Base-by-base conservation (phyloP, 2,113 vertebrate genomes). In the Elachura formosa region DNA sequence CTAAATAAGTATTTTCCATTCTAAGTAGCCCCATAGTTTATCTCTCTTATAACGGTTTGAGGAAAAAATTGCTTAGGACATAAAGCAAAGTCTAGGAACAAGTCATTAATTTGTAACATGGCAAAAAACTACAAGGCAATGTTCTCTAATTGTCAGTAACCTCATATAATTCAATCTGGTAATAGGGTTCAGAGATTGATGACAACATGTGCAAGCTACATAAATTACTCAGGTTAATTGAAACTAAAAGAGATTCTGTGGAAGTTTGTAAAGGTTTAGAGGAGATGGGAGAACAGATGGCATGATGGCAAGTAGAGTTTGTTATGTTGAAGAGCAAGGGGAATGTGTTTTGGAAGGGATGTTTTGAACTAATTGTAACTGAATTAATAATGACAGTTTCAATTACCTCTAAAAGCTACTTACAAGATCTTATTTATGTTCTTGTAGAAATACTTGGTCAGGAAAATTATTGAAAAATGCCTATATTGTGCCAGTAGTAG, bases 161-260 rank as follows among this genome's bases (percentile, higher is more conserved):
- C 74, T 96, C 69, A 29, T 75, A 87, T 12, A 87, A 58, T 87
- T 95, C 92, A 94, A 38, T 96, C 87, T 87, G 54, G 74, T 94
- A 93, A 95, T 52, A 82, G 40, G 90, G 90, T 87, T 94, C 78
- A 76, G 90, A 93, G 92, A 96, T 43, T 95, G 84, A 94, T 96
- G 54, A 67, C 89, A 95, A 75, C 92, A 89, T 94, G 74, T 91
- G 87, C 87, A 89, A 84, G 71, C 87, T 87, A 91, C 74, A 85
- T 87, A 91, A 96, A 79, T 95, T 95, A 95, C 96, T 96, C 95
- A 94, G 87, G 96, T 95, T 96, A 96, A 96, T 94, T 96, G 93
- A 96, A 94, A 94, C 55, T 91, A 93, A 96, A 95, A 95, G 95
- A 95, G 95, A 89, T 95, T 96, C 92, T 64, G 31, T 82, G 31